A percentile compares a stretch with the other conserved stretches of the same genome.
phyloP scores from a whole-genome alignment of 2,888 invertebrate genomes.

The Odontothrips loti region DNA sequence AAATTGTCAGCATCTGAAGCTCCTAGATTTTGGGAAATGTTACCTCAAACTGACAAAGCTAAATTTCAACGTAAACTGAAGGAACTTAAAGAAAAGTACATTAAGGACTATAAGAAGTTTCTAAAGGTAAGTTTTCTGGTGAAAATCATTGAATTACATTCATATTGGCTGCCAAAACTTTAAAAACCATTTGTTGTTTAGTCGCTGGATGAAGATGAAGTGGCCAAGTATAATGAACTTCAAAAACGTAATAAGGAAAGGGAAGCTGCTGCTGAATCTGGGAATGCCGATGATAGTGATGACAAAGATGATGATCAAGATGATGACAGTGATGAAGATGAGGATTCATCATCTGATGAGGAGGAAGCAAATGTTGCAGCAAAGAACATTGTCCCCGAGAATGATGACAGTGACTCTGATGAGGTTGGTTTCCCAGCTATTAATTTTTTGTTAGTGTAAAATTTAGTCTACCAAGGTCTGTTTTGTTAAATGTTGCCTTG shows the following conservation, averaged over 20 bases:
- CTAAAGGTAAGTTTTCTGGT: neutral
- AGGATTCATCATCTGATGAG: neutral
- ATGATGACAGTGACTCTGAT: constrained; percentile 16
- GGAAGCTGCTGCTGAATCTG: neutral
- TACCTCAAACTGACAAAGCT: neutral
- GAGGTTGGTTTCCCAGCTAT: neutral
- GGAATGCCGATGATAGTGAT: neutral
- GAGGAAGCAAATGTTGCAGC: neutral
- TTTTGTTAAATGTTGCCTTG: neutral
- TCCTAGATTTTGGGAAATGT: neutral
- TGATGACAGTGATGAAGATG: neutral
- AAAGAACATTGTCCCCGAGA: neutral
- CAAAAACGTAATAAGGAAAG: neutral
- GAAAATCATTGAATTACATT: neutral
- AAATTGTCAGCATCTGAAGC: neutral
- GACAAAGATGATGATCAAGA: neutral
- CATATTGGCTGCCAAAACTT: neutral
- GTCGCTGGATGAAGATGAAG: constrained; percentile 5
- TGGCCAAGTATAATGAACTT: neutral
- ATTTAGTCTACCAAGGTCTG: neutral
- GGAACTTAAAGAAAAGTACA: constrained; percentile 2
- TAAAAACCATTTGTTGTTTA: neutral
- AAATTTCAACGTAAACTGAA: neutral
- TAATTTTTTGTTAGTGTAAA: neutral
- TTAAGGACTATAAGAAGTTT: neutral